Evolutionary conservation across 1,140 invertebrate genomes (phyloP).

Genomic region (Asobara japonica): DNA sequence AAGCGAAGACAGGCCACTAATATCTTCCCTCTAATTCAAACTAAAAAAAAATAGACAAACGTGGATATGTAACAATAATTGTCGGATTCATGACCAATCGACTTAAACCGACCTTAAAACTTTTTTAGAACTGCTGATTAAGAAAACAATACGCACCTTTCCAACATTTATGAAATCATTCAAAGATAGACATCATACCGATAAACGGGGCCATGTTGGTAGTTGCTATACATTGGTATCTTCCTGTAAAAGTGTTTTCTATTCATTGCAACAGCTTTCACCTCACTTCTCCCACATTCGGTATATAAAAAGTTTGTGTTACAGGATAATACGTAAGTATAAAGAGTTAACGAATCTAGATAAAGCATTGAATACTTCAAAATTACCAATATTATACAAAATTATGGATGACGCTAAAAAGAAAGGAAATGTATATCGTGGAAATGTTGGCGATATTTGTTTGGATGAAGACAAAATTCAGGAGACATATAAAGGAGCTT

Average conservation of each 20-base stretch:
- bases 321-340: no score
- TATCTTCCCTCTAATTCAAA: background rate
- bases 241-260: background rate
- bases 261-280: background rate
- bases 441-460: background rate
- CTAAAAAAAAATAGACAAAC: background rate
- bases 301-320: no score
- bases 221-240: background rate
- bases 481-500: slow-evolving; percentile 15
- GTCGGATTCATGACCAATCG: background rate
- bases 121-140: background rate
- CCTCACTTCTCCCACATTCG: background rate
- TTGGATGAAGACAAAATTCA: slow-evolving; percentile 36
- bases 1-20: background rate
- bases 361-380: background rate
- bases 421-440: background rate
- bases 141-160: background rate
- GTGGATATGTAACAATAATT: background rate
- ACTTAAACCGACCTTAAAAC: background rate
- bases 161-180: background rate
- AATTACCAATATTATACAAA: background rate
- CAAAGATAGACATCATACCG: background rate
- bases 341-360: no score
- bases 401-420: background rate
- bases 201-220: background rate